phyloP scores from a whole-genome alignment of 2,797 vertebrate genomes.

The Borostomias antarcticus region DNA sequence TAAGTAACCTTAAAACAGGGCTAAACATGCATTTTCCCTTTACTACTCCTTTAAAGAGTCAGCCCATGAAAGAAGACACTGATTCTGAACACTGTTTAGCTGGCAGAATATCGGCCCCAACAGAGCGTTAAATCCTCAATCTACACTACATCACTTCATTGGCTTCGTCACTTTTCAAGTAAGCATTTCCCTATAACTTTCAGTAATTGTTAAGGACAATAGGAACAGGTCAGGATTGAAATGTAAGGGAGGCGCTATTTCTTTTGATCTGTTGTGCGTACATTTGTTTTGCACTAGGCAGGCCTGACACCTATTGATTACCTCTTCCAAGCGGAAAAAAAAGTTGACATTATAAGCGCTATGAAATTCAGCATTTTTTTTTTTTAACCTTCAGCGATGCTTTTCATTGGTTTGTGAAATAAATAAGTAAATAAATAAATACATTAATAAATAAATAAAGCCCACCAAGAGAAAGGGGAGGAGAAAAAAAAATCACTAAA shows the following conservation, averaged over 20 bases:
- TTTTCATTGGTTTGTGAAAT: slow-evolving; percentile 79
- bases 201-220: slow-evolving; percentile 8
- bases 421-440: slow-evolving; percentile 77
- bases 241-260: slow-evolving; percentile 54
- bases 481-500: slow-evolving; percentile 77
- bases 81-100: neutral
- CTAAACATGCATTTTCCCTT: too few relatives aligned
- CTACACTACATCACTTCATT: neutral
- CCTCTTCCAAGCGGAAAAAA: slow-evolving; percentile 50
- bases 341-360: slow-evolving; percentile 71
- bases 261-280: slow-evolving; percentile 45
- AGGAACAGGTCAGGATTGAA: slow-evolving; percentile 40
- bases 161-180: neutral
- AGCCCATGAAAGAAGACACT: neutral
- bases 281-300: slow-evolving; percentile 65
- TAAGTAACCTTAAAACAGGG: too few relatives aligned
- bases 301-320: slow-evolving; percentile 75
- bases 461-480: slow-evolving; percentile 52
- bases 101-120: too few relatives aligned
- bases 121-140: neutral
- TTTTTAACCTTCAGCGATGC: slow-evolving; percentile 80
- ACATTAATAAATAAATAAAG: slow-evolving; percentile 78
- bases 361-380: slow-evolving; percentile 80
- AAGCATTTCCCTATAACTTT: neutral
- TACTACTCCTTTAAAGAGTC: too few relatives aligned